These are phyloP conservation scores for Speoplatyrhinus poulsoni DNA, from an alignment of 2,113 vertebrate genomes.

Conservation along the genomic window DNA sequence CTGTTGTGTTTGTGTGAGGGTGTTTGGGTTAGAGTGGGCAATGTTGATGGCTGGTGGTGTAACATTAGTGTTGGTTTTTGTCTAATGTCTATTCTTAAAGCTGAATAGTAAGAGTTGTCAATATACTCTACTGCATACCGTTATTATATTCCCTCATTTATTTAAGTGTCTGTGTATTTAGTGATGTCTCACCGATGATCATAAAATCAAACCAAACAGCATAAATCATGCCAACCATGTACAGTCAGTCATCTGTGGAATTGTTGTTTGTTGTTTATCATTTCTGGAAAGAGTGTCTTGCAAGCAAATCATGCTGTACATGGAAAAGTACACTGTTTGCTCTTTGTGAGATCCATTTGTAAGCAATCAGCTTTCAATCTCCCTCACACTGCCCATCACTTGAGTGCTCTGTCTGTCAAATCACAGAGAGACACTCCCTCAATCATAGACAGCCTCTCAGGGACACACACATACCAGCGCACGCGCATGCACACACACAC, in stretches of 20 bases:
- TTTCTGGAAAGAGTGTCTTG: constrained; percentile 1
- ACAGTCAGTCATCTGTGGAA: not conserved
- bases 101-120: no score
- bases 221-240: not conserved
- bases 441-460: constrained; percentile 2
- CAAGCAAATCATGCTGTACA: constrained; percentile 2
- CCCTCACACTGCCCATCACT: constrained; percentile 4
- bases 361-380: not conserved
- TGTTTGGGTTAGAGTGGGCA: no score
- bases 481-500: constrained; percentile 4
- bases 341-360: constrained; percentile 25
- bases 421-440: constrained; percentile 1
- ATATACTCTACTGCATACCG: not conserved
- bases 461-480: constrained; percentile 13
- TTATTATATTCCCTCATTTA: not conserved
- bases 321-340: constrained; percentile 21
- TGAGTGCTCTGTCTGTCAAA: constrained; percentile 10
- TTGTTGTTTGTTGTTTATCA: constrained; percentile 12
- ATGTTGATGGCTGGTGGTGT: no score
- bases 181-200: not conserved
- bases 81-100: no score
- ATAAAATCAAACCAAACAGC: not conserved
- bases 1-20: no score
- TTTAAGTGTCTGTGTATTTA: not conserved
- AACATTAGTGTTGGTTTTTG: no score